Conservation (phyloP, 35 echinoderm and acorn worm genomes). For the Anneissia japonica region DNA sequence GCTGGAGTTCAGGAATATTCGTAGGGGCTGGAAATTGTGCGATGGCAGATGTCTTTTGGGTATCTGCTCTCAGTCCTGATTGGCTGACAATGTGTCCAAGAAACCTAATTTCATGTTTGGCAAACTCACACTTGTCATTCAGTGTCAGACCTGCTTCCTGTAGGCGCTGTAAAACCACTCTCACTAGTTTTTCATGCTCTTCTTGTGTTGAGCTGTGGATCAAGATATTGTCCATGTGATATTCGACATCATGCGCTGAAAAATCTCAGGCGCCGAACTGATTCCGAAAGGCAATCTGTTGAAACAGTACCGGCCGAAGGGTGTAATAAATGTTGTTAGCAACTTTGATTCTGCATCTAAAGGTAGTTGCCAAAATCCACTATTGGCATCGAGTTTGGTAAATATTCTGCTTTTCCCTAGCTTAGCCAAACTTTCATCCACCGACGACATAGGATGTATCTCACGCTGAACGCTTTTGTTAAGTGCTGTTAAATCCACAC, state of each 20-base stretch:
- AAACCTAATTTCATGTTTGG: no score
- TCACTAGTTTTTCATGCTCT: slow-evolving; percentile 17
- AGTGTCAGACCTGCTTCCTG: slow-evolving; percentile 36
- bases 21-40: not conserved
- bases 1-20: slow-evolving; percentile 9
- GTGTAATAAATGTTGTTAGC: slow-evolving; percentile 2
- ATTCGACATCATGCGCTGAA: not conserved
- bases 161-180: slow-evolving; percentile 1
- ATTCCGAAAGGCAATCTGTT: not conserved
- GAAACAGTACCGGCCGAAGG: not conserved
- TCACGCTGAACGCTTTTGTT: slow-evolving; percentile 2
- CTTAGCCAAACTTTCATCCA: not conserved
- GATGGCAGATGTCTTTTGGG: not conserved
- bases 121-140: slow-evolving; percentile 2
- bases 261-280: not conserved
- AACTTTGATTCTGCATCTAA: not conserved
- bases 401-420: not conserved
- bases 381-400: slow-evolving; percentile 2
- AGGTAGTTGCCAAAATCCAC: slow-evolving; percentile 2
- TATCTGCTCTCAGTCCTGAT: not conserved
- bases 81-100: not conserved
- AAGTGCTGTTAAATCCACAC: not conserved
- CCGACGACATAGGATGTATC: not conserved
- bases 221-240: slow-evolving; percentile 28
- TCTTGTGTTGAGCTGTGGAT: slow-evolving; percentile 31